These are phyloP conservation scores for Scolopax mira DNA, from an alignment of 2,113 vertebrate genomes.

Conservation along the genomic window DNA sequence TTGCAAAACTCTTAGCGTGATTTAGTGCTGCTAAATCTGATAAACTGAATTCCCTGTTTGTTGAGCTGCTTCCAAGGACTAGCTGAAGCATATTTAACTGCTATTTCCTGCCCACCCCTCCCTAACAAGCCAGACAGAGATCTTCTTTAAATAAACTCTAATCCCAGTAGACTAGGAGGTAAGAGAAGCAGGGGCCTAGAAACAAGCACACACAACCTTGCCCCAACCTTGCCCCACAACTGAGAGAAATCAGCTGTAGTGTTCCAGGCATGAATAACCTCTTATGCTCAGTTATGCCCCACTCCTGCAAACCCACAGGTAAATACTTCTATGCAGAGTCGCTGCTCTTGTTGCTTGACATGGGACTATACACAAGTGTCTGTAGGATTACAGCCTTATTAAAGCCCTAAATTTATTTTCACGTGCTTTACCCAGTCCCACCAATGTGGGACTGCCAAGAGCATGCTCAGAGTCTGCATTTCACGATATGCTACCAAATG, in stretches of 20 bases:
- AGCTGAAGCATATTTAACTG: background rate
- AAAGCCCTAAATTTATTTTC: background rate
- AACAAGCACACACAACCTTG: background rate
- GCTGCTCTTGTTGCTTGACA: background rate
- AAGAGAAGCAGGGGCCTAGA: background rate
- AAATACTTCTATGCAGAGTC: background rate
- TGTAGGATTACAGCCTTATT: background rate
- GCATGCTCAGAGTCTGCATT: background rate
- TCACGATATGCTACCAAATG: background rate
- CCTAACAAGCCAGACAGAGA: background rate
- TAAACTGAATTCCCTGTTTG: background rate
- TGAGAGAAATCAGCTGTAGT: background rate
- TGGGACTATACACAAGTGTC: background rate
- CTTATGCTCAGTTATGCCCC: background rate
- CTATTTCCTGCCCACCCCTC: background rate
- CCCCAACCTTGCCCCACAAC: background rate
- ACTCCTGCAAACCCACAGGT: background rate
- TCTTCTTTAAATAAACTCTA: slow-evolving; percentile 33
- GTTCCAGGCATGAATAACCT: background rate
- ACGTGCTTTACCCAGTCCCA: background rate
- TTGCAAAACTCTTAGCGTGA: background rate
- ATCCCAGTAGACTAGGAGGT: background rate
- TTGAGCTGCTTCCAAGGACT: background rate
- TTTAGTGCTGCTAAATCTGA: slow-evolving; percentile 8
- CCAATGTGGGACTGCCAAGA: background rate